Evolutionary conservation across 2,113 vertebrate species (phyloP).

Genomic region (Calcarius ornatus): DNA sequence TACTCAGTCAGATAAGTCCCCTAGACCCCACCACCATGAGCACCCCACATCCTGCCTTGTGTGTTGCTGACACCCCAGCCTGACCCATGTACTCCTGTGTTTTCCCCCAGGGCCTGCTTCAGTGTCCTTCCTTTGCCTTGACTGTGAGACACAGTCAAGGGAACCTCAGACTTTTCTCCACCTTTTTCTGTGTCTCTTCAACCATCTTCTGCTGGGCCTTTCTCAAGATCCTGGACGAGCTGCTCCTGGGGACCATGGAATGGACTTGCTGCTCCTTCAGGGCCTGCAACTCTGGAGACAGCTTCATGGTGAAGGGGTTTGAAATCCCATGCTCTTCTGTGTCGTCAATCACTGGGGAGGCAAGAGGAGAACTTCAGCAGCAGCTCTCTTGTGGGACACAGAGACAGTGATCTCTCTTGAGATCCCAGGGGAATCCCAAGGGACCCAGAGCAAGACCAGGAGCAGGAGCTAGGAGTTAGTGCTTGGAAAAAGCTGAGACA

Average conservation of each 20-base stretch:
- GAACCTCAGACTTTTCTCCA: background rate
- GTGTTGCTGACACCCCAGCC: background rate
- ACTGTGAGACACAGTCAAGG: background rate
- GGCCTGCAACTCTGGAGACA: conserved; percentile 81
- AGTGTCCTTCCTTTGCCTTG: background rate
- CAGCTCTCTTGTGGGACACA: background rate
- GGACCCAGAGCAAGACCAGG: background rate
- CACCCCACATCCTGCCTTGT: background rate
- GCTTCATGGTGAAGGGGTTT: conserved; percentile 84
- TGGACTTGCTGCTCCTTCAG: conserved; percentile 83
- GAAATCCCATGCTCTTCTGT: conserved; percentile 63
- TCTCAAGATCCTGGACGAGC: conserved; percentile 76
- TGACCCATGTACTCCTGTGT: background rate
- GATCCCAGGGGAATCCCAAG: background rate
- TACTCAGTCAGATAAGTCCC: background rate
- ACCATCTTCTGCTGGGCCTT: conserved; percentile 75
- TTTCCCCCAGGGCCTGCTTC: background rate
- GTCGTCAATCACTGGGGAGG: conserved; percentile 77
- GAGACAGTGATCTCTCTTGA: background rate
- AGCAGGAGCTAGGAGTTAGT: background rate
- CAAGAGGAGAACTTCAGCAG: background rate
- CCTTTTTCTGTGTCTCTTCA: conserved; percentile 71
- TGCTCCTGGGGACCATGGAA: conserved; percentile 66
- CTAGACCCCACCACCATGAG: background rate
- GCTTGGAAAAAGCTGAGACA: background rate